Conservation (phyloP, 2,797 vertebrate species). For the Danio aesculapii region DNA sequence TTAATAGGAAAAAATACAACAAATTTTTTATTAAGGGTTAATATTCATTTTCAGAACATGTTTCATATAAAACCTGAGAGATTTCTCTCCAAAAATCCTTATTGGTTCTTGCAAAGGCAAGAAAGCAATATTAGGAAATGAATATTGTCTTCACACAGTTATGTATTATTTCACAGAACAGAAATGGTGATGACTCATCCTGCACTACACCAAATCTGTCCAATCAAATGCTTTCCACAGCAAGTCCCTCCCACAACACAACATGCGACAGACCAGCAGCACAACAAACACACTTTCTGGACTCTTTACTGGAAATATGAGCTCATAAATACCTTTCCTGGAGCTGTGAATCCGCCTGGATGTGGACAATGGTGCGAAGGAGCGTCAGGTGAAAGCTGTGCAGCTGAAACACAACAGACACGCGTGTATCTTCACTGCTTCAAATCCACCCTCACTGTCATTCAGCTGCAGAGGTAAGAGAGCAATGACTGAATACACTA, state of each 20-base stretch:
- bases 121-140: too few relatives aligned
- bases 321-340: conserved; percentile 83
- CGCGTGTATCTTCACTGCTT: conserved; percentile 89
- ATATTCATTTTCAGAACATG: too few relatives aligned
- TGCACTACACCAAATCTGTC: conserved; percentile 75
- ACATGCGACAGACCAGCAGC: too few relatives aligned
- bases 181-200: conserved; percentile 72
- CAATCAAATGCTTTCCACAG: not conserved
- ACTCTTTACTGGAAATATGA: not conserved
- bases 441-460: not conserved
- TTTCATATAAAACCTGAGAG: too few relatives aligned
- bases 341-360: conserved; percentile 85
- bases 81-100: too few relatives aligned
- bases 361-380: conserved; percentile 61
- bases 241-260: not conserved
- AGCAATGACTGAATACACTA: not conserved
- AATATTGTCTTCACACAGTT: too few relatives aligned
- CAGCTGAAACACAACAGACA: conserved; percentile 86
- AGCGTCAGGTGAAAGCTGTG: conserved; percentile 88
- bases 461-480: not conserved
- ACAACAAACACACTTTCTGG: conserved; percentile 74
- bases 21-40: too few relatives aligned
- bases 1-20: too few relatives aligned
- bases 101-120: too few relatives aligned
- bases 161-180: too few relatives aligned